These are phyloP conservation scores for Actinernus sp. DNA, from an alignment of 92 coral and sea anemone species.

Conservation along the genomic window DNA sequence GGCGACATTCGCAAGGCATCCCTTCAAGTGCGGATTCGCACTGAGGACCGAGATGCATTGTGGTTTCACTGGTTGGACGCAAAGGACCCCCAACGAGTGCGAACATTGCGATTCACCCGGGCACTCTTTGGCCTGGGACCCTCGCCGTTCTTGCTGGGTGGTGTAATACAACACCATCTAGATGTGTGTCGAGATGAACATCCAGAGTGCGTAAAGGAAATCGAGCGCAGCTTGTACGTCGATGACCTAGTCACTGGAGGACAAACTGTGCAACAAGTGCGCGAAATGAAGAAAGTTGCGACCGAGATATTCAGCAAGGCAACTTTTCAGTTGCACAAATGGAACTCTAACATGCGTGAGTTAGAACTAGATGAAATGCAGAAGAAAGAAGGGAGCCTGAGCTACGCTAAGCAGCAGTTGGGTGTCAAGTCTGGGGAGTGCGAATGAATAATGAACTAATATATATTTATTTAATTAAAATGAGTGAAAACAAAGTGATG, in stretches of 20 bases:
- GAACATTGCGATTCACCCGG: conserved; percentile 51
- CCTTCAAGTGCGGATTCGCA: conserved; percentile 54
- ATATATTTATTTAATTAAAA: too few species aligned
- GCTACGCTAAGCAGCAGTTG: conserved; percentile 16
- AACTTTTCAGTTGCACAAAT: conserved; percentile 17
- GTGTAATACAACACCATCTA: conserved; percentile 50
- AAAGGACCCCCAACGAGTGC: conserved; percentile 54
- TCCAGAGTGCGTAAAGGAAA: conserved; percentile 27
- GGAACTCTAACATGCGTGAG: conserved; percentile 7
- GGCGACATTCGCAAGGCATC: conserved; percentile 65
- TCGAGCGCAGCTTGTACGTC: conserved; percentile 40
- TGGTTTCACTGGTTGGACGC: conserved; percentile 61
- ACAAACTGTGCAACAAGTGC: conserved; percentile 24
- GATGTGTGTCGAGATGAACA: conserved; percentile 27
- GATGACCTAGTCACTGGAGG: conserved; percentile 54
- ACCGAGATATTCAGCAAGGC: too few species aligned
- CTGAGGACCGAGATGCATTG: conserved; percentile 52
- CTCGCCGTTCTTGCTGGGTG: conserved; percentile 48
- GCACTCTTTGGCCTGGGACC: conserved; percentile 51
- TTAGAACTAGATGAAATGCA: background rate
- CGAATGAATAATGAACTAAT: conserved; percentile 1
- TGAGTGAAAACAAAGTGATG: too few species aligned
- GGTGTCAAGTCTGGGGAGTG: background rate
- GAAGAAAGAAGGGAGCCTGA: conserved; percentile 5
- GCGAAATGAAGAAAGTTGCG: conserved; percentile 28